Evolutionary conservation across 2,113 vertebrate species (phyloP).

Genomic region (Solea senegalensis): DNA sequence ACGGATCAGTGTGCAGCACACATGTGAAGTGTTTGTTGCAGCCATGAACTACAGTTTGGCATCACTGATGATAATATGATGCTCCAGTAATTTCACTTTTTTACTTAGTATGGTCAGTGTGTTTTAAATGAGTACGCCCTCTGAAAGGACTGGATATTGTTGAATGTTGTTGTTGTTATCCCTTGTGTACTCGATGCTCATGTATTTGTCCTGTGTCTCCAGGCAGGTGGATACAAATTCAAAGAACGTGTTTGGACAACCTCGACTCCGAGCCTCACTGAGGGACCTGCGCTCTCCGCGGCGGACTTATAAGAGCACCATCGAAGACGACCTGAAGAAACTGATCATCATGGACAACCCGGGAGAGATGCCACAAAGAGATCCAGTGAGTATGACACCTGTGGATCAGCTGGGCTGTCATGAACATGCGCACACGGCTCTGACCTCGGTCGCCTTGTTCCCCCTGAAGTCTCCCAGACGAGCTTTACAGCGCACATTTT

Average conservation of each 20-base stretch:
- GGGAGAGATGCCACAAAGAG: constrained; percentile 78
- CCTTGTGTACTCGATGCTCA: neutral
- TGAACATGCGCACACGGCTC: neutral
- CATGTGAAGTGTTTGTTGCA: too few relatives aligned
- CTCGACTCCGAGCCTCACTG: constrained; percentile 88
- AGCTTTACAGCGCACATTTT: constrained; percentile 89
- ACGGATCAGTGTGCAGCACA: too few relatives aligned
- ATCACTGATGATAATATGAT: too few relatives aligned
- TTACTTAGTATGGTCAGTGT: too few relatives aligned
- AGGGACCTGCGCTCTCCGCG: constrained; percentile 92
- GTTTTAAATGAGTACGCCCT: too few relatives aligned
- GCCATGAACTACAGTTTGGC: too few relatives aligned
- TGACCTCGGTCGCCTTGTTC: constrained; percentile 7
- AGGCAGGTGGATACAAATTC: constrained; percentile 88
- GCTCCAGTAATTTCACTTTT: too few relatives aligned
- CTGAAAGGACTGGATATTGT: too few relatives aligned
- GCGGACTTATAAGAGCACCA: constrained; percentile 88
- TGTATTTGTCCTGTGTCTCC: constrained; percentile 26
- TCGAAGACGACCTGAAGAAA: constrained; percentile 93
- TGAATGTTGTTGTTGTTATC: neutral
- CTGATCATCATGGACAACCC: constrained; percentile 93
- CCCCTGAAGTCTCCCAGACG: constrained; percentile 83
- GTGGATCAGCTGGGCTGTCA: neutral
- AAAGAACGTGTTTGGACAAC: constrained; percentile 93
- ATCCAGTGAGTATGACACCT: constrained; percentile 68